Conservation (phyloP, 53 echinoderm and acorn worm genomes). For the Patiria pectinifera region DNA sequence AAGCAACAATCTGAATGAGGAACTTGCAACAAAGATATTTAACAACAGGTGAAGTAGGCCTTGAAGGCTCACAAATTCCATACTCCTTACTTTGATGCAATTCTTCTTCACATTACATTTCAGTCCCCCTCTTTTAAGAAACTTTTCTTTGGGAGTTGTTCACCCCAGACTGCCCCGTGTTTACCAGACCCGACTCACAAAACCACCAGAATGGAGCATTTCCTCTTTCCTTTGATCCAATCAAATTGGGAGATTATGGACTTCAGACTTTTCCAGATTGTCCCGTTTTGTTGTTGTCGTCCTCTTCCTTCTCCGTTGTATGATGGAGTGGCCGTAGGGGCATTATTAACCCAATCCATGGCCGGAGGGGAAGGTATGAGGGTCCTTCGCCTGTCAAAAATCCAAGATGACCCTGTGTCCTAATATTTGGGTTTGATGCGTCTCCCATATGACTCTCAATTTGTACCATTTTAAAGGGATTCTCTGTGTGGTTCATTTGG, state of each 20-base stretch:
- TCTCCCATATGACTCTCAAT: conserved; percentile 29
- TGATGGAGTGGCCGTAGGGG: not conserved
- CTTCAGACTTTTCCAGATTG: conserved; percentile 45
- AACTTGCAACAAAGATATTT: no score
- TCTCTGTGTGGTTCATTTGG: no score
- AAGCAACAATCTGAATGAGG: no score
- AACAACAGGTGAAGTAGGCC: no score
- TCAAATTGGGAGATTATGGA: conserved; percentile 42
- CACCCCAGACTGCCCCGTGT: not conserved
- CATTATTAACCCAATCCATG: not conserved
- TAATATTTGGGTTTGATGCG: conserved; percentile 23
- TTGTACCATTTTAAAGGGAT: not conserved
- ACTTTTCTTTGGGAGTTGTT: not conserved
- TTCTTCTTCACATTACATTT: not conserved
- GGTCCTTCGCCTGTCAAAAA: conserved; percentile 6
- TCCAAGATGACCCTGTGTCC: conserved; percentile 48
- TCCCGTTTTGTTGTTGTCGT: not conserved
- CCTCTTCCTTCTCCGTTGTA: not conserved
- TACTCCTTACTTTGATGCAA: no score
- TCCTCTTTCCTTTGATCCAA: conserved; percentile 17
- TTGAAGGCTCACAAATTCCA: no score
- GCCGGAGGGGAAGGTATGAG: conserved; percentile 14
- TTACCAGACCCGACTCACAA: not conserved
- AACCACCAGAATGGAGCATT: conserved; percentile 13
- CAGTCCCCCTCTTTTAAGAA: not conserved